These are phyloP conservation scores for Euplagia quadripunctaria DNA, from an alignment of 2,888 invertebrate species.

Conservation along the genomic window DNA sequence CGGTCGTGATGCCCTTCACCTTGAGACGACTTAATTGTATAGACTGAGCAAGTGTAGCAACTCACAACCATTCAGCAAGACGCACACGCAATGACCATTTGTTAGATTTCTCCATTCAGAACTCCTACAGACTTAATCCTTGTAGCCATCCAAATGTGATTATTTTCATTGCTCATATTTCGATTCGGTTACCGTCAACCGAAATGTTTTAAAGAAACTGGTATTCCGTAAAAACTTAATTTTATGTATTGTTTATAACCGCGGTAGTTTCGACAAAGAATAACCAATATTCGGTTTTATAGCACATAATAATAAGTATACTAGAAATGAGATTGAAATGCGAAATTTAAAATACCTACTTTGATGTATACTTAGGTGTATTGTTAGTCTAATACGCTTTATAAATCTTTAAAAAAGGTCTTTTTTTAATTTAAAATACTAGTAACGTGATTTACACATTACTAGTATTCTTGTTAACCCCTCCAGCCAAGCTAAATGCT, in stretches of 20 bases:
- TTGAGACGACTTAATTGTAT: slow-evolving; percentile 55
- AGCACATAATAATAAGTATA: not conserved
- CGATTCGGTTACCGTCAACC: not conserved
- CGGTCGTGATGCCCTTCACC: slow-evolving; percentile 53
- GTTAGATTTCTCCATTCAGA: not conserved
- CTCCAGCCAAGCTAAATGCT: no score
- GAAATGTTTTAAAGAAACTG: not conserved
- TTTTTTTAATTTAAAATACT: no score
- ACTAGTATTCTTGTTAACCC: no score
- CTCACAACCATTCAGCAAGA: slow-evolving; percentile 35
- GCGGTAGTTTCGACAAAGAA: not conserved
- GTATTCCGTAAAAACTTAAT: not conserved
- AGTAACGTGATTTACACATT: no score
- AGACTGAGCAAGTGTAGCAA: slow-evolving; percentile 24
- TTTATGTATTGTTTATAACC: not conserved
- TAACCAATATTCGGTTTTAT: not conserved
- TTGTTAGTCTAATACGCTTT: no score
- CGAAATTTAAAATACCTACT: not conserved
- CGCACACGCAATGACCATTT: slow-evolving; percentile 7
- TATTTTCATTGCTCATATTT: not conserved
- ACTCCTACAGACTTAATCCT: not conserved
- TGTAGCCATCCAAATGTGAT: not conserved
- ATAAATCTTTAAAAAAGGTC: not conserved
- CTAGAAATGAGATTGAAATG: not conserved
- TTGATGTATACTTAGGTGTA: no score